Evolutionary conservation across 2,797 vertebrate species (phyloP).

Genomic region (Podarcis siculus): DNA sequence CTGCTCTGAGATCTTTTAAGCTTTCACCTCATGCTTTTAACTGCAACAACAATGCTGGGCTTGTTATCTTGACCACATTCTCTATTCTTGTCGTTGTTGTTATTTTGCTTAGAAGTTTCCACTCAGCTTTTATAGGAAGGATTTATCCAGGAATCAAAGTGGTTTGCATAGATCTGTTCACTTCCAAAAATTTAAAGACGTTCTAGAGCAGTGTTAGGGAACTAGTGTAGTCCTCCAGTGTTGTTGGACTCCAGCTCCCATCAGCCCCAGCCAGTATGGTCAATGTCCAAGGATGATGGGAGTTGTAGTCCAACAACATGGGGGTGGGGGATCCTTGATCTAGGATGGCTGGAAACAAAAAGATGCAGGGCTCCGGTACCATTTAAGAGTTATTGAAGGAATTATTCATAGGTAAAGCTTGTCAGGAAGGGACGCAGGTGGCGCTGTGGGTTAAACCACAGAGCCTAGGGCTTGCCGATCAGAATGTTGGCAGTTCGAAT

Average conservation of each 20-base stretch:
- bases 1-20: fast-evolving
- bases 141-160: background rate
- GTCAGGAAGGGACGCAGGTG: no score
- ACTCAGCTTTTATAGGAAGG: background rate
- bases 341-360: no score
- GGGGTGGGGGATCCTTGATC: no score
- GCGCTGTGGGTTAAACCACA: no score
- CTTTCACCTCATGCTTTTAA: background rate
- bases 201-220: background rate
- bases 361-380: no score
- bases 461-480: no score
- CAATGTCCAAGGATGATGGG: no score
- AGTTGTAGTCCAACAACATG: no score
- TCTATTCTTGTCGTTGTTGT: background rate
- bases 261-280: background rate
- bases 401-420: no score
- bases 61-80: slow-evolving; percentile 2
- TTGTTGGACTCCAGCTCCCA: background rate
- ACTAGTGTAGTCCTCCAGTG: background rate
- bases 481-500: no score
- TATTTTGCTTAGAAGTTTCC: background rate
- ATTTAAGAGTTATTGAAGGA: no score
- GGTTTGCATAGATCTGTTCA: background rate
- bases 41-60: background rate
- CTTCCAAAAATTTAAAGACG: background rate